Evolutionary conservation across 1,140 invertebrate genomes (phyloP).

Genomic region (Lepidotrigona ventralis): DNA sequence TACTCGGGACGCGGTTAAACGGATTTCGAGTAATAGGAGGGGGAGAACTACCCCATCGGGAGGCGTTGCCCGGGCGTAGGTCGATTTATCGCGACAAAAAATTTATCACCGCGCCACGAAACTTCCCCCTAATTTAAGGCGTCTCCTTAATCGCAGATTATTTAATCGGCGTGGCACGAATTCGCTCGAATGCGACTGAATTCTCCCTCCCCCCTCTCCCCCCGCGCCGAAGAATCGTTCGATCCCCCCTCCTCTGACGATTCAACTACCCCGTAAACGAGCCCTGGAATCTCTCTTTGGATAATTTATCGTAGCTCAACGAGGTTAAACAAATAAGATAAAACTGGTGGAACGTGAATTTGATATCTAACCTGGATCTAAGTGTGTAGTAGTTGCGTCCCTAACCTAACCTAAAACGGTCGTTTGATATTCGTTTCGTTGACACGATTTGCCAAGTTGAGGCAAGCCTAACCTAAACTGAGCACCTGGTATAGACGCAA

Average conservation of each 20-base stretch:
- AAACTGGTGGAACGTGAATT: background rate
- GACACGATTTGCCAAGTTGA: background rate
- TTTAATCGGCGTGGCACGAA: slow-evolving; percentile 20
- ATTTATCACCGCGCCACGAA: slow-evolving; percentile 18
- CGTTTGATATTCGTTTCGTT: background rate
- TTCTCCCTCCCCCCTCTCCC: no score
- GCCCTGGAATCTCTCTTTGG: background rate
- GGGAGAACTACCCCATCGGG: background rate
- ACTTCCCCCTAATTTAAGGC: slow-evolving; percentile 21
- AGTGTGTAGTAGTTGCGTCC: no score
- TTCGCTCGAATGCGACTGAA: background rate
- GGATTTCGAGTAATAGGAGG: slow-evolving; percentile 13
- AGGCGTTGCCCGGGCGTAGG: background rate
- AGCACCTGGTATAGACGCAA: no score
- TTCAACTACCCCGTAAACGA: background rate
- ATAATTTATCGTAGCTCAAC: background rate
- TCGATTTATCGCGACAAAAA: slow-evolving; percentile 21
- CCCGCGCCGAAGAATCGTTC: background rate
- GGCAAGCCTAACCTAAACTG: background rate
- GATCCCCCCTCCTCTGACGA: no score
- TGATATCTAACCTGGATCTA: background rate
- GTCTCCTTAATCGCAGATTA: slow-evolving; percentile 30
- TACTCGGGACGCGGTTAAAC: background rate
- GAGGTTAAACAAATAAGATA: background rate
- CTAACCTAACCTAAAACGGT: background rate